phyloP scores from a whole-genome alignment of 2,797 vertebrate genomes.

The Sebastes cheni region DNA sequence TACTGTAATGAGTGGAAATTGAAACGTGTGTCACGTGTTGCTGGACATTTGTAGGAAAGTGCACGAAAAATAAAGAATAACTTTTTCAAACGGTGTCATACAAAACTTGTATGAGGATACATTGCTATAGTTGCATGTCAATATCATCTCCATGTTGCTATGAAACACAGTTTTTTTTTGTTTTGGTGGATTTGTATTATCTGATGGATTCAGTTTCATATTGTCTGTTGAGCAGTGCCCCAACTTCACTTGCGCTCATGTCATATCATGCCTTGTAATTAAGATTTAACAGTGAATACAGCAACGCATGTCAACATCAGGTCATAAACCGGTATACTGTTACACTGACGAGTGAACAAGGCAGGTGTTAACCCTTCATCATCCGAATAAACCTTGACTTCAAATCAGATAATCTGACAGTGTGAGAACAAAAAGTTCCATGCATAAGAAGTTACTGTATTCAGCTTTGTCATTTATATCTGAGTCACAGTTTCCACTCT shows the following conservation, averaged over 20 bases:
- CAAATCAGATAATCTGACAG: neutral
- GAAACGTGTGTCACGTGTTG: neutral
- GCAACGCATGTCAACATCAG: slow-evolving; percentile 36
- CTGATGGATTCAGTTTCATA: slow-evolving; percentile 5
- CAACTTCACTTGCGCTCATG: slow-evolving; percentile 25
- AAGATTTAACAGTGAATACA: slow-evolving; percentile 19
- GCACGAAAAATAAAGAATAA: neutral
- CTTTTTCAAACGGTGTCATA: neutral
- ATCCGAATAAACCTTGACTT: neutral
- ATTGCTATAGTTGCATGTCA: neutral
- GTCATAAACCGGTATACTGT: slow-evolving; percentile 24
- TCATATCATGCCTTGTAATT: slow-evolving; percentile 62
- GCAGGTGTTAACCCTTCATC: slow-evolving; percentile 34
- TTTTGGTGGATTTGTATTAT: neutral
- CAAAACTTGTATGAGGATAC: neutral
- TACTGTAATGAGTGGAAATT: neutral
- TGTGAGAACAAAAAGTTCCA: neutral
- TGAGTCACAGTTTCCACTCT: neutral
- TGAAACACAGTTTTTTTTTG: neutral
- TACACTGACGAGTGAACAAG: slow-evolving; percentile 1
- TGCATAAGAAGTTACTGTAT: neutral
- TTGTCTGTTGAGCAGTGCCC: slow-evolving; percentile 1
- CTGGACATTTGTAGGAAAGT: neutral
- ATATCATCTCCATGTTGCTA: neutral
- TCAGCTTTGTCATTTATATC: neutral